These are phyloP conservation scores for Oedothorax gibbosus DNA, from an alignment of 1,140 invertebrate species.

Conservation along the genomic window DNA sequence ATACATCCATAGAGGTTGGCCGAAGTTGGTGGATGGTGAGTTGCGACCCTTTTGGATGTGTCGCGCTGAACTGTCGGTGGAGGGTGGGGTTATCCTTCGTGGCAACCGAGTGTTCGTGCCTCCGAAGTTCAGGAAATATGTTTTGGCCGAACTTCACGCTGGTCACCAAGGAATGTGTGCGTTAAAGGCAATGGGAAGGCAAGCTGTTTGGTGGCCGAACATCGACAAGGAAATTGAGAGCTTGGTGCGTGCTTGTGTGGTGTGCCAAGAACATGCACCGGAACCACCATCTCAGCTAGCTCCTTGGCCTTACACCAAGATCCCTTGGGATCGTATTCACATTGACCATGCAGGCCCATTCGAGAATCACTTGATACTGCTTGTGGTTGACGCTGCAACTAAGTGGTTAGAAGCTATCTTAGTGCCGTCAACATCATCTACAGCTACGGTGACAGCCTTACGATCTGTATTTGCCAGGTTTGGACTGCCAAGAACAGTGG, in stretches of 20 bases:
- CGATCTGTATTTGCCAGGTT: slow-evolving; percentile 66
- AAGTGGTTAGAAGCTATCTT: slow-evolving; percentile 66
- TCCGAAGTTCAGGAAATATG: slow-evolving; percentile 39
- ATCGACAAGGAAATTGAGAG: slow-evolving; percentile 66
- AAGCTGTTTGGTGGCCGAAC: slow-evolving; percentile 66
- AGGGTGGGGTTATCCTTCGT: slow-evolving; percentile 1
- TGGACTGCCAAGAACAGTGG: slow-evolving; percentile 67
- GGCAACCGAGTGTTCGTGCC: slow-evolving; percentile 63
- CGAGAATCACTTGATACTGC: slow-evolving; percentile 58
- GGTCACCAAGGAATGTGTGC: slow-evolving; percentile 64
- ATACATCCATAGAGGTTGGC: slow-evolving; percentile 61
- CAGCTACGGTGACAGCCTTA: slow-evolving; percentile 63
- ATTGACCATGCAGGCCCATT: slow-evolving; percentile 66
- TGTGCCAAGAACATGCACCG: slow-evolving; percentile 60
- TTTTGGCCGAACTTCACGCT: slow-evolving; percentile 64
- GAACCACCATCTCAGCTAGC: slow-evolving; percentile 49
- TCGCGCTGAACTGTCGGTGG: slow-evolving; percentile 20
- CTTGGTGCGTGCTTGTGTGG: slow-evolving; percentile 59
- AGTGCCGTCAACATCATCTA: slow-evolving; percentile 55
- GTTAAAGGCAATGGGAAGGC: slow-evolving; percentile 66
- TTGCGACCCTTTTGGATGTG: slow-evolving; percentile 27
- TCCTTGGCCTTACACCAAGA: slow-evolving; percentile 50
- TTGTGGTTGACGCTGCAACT: slow-evolving; percentile 64
- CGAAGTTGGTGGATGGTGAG: slow-evolving; percentile 4
- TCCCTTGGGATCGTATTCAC: slow-evolving; percentile 65